Evolutionary conservation across 1,140 invertebrate genomes (phyloP), one percentile per base, ranked within the genome.

Genomic region (Teleopsis dalmanni): DNA sequence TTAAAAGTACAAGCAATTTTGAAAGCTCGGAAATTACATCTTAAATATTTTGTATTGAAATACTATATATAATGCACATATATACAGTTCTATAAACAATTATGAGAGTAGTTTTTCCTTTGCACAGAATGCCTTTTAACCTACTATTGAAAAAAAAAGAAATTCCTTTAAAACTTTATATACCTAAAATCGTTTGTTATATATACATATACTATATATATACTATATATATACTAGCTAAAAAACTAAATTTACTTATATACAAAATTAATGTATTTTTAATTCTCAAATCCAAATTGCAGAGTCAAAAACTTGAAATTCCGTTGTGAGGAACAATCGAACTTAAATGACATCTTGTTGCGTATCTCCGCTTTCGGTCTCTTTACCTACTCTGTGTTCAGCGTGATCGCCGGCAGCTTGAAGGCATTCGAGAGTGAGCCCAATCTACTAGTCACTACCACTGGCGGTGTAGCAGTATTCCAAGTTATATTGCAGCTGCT

Each of bases 351-450:
- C 68, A 90, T 94, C 52, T 74, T 95, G 4, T 78, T 95, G 5
- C 83, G 89, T 54, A 87, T 95, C 5, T 93, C 91, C 13, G 88
- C 89, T 7, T 90, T 94, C 62, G 92, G 93, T 37, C 78, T 95
- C 29, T 94, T 95, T 72, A 80, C 88, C 18, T 95, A 95, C 67
- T 87, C 89, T 6, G 85, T 92, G 36, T 95, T 95, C 74, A 92
- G 89, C 62, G 84, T 95, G 34, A 91, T 96, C 57, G 88, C 92
- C 51, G 91, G 91, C 31, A 82, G 87, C 47, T 71, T 91, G 50
- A 84, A 85, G 26, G 83, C 86, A 7, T 85, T 89, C 56, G 87
- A 85, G 26, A 81, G 86, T 57, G 88, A 91, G 66, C 88, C 89
- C 1, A 90, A 91, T 65, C 75, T 94, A 2, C 74, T 95, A 46